Evolutionary conservation across 2,888 invertebrate genomes (phyloP).

Genomic region (Lasioglossum villosulum): DNA sequence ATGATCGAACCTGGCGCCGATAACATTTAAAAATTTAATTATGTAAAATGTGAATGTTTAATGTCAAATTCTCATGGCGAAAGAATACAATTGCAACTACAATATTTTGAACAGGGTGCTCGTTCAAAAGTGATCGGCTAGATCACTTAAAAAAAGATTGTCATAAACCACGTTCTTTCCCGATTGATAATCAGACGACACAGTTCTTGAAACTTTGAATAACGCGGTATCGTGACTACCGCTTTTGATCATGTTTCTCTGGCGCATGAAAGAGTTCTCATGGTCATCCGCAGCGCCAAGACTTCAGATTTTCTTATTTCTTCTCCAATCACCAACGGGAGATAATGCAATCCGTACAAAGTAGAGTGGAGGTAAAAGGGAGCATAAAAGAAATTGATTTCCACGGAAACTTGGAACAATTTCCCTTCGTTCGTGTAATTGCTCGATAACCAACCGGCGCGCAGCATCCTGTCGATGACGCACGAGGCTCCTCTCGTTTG

Average conservation of each 20-base stretch:
- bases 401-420: not conserved
- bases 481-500: not conserved
- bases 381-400: conserved; percentile 8
- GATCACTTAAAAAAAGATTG: too few species aligned
- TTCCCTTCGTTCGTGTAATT: not conserved
- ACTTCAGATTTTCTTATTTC: not conserved
- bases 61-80: too few species aligned
- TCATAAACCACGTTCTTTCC: too few species aligned
- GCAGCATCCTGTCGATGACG: not conserved
- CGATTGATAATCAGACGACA: too few species aligned
- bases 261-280: not conserved
- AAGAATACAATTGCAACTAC: too few species aligned
- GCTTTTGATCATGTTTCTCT: too few species aligned
- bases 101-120: too few species aligned
- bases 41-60: too few species aligned
- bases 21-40: too few species aligned
- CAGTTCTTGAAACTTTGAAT: not conserved
- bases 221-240: too few species aligned
- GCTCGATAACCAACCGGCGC: not conserved
- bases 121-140: too few species aligned
- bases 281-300: not conserved
- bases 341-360: conserved; percentile 10
- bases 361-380: not conserved
- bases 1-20: too few species aligned
- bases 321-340: not conserved